These are phyloP conservation scores for Hylia prasina DNA, from an alignment of 2,113 vertebrate genomes.

Conservation along the genomic window DNA sequence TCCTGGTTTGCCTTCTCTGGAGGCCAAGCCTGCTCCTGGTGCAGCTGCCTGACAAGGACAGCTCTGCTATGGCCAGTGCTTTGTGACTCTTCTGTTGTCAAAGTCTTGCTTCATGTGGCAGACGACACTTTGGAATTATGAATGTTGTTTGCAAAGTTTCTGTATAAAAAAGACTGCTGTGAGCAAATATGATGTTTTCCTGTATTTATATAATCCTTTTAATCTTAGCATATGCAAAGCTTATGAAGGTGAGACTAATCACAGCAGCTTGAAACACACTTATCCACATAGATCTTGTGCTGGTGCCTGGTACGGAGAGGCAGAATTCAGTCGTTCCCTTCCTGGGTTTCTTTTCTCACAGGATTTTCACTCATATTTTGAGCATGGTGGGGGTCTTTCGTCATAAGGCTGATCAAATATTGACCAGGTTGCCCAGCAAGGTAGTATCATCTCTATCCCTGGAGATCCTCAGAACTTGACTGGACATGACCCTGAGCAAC, in stretches of 20 bases:
- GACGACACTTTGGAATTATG: neutral
- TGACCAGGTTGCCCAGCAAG: neutral
- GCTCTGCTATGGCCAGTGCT: neutral
- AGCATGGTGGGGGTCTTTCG: accelerated
- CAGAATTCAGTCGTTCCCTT: neutral
- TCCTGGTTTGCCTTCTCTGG: neutral
- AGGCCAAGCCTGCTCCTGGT: neutral
- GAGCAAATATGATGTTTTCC: neutral
- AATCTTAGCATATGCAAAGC: neutral
- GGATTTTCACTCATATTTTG: neutral
- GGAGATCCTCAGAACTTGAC: neutral
- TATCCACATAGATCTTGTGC: neutral
- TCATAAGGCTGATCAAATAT: neutral
- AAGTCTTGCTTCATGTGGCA: neutral
- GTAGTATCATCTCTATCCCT: neutral
- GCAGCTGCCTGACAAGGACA: neutral
- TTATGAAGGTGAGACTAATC: neutral
- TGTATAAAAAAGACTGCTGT: neutral
- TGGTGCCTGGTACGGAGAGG: neutral
- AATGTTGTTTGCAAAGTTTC: neutral
- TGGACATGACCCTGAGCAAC: neutral
- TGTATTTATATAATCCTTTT: neutral
- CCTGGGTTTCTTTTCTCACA: neutral
- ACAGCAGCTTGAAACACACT: neutral
- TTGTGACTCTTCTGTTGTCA: neutral